These are phyloP conservation scores for Phymastichus coffea DNA, from an alignment of 1,140 invertebrate genomes.

Conservation along the genomic window DNA sequence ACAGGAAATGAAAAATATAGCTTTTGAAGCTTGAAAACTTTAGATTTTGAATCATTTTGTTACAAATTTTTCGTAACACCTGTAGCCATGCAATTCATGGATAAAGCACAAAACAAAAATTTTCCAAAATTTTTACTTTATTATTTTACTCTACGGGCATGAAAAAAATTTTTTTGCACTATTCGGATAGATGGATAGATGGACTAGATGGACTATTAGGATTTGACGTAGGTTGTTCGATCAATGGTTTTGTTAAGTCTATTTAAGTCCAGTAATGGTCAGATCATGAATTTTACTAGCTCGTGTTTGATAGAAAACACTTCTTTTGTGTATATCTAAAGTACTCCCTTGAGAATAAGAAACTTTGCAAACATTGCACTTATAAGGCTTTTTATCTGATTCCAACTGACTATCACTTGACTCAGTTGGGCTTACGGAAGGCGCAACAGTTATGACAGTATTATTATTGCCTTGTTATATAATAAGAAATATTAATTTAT, in stretches of 20 bases:
- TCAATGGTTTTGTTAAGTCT: constrained; percentile 81
- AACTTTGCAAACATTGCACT: constrained; percentile 94
- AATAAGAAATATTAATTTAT: constrained; percentile 87
- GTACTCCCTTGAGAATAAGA: constrained; percentile 90
- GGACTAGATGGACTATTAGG: constrained; percentile 58
- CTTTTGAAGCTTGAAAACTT: too few relatives aligned
- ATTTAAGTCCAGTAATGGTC: constrained; percentile 82
- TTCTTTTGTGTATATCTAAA: constrained; percentile 92
- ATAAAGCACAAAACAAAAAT: too few relatives aligned
- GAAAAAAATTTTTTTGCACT: too few relatives aligned
- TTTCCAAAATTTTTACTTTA: too few relatives aligned
- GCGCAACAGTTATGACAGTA: constrained; percentile 56
- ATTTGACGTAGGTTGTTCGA: constrained; percentile 76
- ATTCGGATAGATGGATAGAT: too few relatives aligned
- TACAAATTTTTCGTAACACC: too few relatives aligned
- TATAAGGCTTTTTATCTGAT: constrained; percentile 86
- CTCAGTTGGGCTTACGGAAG: constrained; percentile 54
- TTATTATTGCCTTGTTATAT: constrained; percentile 81
- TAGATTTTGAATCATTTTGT: too few relatives aligned
- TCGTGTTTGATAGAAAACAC: constrained; percentile 88
- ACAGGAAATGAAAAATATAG: too few relatives aligned
- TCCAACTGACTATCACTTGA: constrained; percentile 64
- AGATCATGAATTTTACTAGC: constrained; percentile 88
- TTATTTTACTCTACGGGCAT: too few relatives aligned
- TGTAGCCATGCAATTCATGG: too few relatives aligned